Evolutionary conservation across 2,797 vertebrate genomes (phyloP), one percentile per base, ranked within the genome.

Genomic region (Sarcophilus harrisii): DNA sequence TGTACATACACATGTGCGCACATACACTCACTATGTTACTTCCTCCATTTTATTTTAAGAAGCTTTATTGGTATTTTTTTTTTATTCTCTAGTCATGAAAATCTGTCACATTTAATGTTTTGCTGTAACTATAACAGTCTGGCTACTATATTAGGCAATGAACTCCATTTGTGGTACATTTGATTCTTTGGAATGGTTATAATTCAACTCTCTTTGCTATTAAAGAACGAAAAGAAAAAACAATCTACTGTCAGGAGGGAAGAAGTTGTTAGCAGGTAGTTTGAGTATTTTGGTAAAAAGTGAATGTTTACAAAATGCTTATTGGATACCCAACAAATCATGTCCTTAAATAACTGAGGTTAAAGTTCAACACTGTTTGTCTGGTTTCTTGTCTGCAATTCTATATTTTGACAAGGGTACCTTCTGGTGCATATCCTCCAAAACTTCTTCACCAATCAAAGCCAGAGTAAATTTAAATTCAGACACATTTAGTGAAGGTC

Each of bases 1-100:
- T 18, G 18, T 49, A 94, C 95, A 93, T 32, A 95, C 97, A 60
- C 93, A 38, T 94, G 38, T 90, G 81, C 10, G 14, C 0, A 0
- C 0, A 5, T 55, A 87, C 6, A n/a, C 6, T n/a, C 57, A 93
- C 30, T 49, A 95, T 66, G 96, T 10, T 92, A 16, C 96, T 98
- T 95, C 58, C 92, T 96, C 92, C 45, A 49, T 94, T 98, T 97
- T 96, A 49, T 95, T 98, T 97, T 96, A 96, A 95, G 81, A 57
- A 96, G 57, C 97, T 95, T 95, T 93, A 94, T 49, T 92, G 16
- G n/a, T 93, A 62, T 49, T 73, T 3, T 95, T 95, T 95, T 97
- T 97, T 92, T 92, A 94, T 52, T 62, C 95, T 96, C n/a, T 94
- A 90, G 60, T 62, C 59, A 52, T 96, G 93, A 97, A 93, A 98